Evolutionary conservation across 1,140 invertebrate species (phyloP).

Genomic region (Drosophila prosaltans): DNA sequence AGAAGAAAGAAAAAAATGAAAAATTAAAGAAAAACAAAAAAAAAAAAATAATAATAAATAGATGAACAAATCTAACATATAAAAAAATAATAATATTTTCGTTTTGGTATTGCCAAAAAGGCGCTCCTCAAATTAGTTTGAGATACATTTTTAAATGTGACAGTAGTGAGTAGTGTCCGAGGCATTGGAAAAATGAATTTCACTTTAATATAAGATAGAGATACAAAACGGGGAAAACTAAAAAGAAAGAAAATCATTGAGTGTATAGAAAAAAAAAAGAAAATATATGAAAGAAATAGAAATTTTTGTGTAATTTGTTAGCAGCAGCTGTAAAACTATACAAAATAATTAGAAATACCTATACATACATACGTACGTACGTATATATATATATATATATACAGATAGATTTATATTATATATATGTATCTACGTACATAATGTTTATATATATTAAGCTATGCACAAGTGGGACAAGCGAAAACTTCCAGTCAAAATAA

Average conservation of each 20-base stretch:
- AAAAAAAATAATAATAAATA: neutral
- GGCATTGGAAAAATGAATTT: slow-evolving; percentile 63
- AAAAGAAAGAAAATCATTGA: neutral
- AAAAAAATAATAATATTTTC: slow-evolving; percentile 57
- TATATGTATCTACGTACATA: neutral
- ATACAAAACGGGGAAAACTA: neutral
- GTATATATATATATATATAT: neutral
- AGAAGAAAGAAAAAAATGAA: slow-evolving; percentile 8
- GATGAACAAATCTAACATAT: slow-evolving; percentile 25
- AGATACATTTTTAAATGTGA: slow-evolving; percentile 79
- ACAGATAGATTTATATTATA: neutral
- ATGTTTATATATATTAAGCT: slow-evolving; percentile 3
- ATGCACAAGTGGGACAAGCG: slow-evolving; percentile 5
- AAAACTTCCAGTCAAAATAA: slow-evolving; percentile 25
- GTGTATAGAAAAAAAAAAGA: neutral
- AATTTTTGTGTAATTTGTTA: slow-evolving; percentile 49
- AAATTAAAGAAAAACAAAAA: slow-evolving; percentile 9
- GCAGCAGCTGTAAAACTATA: slow-evolving; percentile 52
- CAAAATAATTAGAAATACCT: slow-evolving; percentile 30
- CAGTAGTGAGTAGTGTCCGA: slow-evolving; percentile 70
- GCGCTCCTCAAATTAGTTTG: slow-evolving; percentile 75
- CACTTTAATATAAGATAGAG: slow-evolving; percentile 19
- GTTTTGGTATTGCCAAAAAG: slow-evolving; percentile 56
- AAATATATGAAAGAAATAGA: neutral
- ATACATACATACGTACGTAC: neutral